Evolutionary conservation across 2,113 vertebrate species (phyloP).

Genomic region (Colinus virginianus): DNA sequence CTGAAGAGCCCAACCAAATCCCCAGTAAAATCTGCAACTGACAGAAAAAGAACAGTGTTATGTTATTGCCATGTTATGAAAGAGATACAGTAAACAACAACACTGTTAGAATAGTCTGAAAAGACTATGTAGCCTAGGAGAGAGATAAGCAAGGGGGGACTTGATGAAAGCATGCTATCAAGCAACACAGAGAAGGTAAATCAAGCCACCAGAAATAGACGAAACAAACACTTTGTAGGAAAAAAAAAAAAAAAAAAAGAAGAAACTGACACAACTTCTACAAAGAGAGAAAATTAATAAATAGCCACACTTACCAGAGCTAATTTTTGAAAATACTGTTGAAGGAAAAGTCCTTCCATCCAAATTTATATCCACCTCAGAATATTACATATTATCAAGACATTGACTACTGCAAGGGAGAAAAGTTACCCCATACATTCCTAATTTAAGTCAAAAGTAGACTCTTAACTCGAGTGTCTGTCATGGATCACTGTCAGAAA

Average conservation of each 20-base stretch:
- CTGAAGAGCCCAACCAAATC: neutral
- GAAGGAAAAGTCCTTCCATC: neutral
- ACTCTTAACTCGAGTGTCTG: slow-evolving; percentile 23
- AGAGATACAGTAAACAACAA: neutral
- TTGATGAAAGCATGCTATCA: neutral
- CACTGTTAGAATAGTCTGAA: neutral
- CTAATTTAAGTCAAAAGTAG: slow-evolving; percentile 29
- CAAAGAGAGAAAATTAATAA: neutral
- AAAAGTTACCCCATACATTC: slow-evolving; percentile 25
- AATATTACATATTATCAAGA: slow-evolving; percentile 12
- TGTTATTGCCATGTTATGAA: neutral
- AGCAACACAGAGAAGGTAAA: neutral
- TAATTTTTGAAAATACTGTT: neutral
- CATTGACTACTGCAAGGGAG: neutral
- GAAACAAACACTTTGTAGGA: neutral
- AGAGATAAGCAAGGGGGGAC: neutral
- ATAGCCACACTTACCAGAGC: neutral
- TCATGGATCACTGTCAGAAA: neutral
- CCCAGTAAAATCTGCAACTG: neutral
- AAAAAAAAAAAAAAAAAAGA: neutral
- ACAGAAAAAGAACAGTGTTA: neutral
- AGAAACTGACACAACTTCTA: neutral
- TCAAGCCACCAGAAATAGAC: neutral
- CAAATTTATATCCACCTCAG: neutral
- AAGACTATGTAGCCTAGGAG: neutral